These are phyloP conservation scores for Anableps anableps DNA, from an alignment of 2,797 vertebrate genomes.

Conservation along the genomic window DNA sequence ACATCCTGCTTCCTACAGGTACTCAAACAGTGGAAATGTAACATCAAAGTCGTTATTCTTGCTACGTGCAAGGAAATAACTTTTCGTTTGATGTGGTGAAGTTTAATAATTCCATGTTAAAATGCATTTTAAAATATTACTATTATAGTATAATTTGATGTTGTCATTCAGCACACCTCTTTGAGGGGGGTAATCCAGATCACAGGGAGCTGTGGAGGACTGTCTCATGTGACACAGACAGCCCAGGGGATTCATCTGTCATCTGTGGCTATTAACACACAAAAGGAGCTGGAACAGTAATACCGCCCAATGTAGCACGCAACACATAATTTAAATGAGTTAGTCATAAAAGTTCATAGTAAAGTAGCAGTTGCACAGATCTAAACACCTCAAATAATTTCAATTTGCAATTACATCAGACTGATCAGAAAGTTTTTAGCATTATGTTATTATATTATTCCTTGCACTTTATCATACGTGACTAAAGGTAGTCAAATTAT, in stretches of 20 bases:
- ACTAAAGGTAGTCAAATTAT: background rate
- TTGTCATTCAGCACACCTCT: constrained; percentile 34
- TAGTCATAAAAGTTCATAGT: constrained; percentile 16
- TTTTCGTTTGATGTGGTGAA: constrained; percentile 26
- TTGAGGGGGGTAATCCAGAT: constrained; percentile 46
- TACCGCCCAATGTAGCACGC: constrained; percentile 40
- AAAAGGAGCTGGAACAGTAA: constrained; percentile 40
- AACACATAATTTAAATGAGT: constrained; percentile 11
- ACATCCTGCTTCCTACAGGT: constrained; percentile 13
- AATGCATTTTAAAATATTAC: constrained; percentile 24
- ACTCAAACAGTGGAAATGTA: constrained; percentile 15
- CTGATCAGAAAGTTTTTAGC: background rate
- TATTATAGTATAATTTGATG: constrained; percentile 10
- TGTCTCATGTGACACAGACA: constrained; percentile 65
- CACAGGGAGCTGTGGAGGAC: constrained; percentile 46
- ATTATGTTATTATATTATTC: background rate
- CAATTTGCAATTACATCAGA: background rate
- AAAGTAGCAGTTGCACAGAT: background rate
- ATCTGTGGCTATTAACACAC: constrained; percentile 57
- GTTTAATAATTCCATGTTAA: constrained; percentile 32
- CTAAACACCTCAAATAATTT: background rate
- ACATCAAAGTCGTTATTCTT: constrained; percentile 25
- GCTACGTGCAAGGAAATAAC: constrained; percentile 40
- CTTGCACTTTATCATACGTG: background rate
- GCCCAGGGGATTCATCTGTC: constrained; percentile 72